Base-by-base conservation (phyloP, 2,888 invertebrate genomes). In the Doris montereyensis region DNA sequence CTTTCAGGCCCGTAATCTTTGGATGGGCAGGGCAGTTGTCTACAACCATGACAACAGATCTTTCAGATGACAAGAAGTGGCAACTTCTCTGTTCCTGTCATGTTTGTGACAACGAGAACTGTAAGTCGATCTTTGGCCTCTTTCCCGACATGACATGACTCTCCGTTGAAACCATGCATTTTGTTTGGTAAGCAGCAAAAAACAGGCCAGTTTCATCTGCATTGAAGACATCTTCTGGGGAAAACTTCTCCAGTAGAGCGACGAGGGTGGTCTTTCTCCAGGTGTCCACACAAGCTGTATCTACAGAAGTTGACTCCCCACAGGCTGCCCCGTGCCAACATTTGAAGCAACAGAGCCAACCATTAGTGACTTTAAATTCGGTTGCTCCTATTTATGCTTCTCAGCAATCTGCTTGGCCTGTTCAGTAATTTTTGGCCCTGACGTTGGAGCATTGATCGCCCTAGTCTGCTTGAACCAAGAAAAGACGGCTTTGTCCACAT, bases 11-110 rank as follows among this genome's bases (percentile, higher is more conserved):
- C 13, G 71, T 70, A 0, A 85, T 41, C 4, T 60, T 57, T 8
- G 84, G 85, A 60, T 85, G 85, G 8, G 83, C 82, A 1, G 83
- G 79, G 28, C 83, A 84, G 77, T 84, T 85, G 78, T 86, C 85
- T 82, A 85, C 21, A 57, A 86, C 60, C 58, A 85, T 41, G 13
- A 75, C 77, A 13, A 85, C 72, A 13, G 76, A 65, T 28, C 83
- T 85, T 85, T 0, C 85, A 81, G 32, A 85, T 84, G 5, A 84
- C 83, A 0, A 85, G 72, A 0, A 84, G 70, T 0, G 77, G 76
- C 1, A 81, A 34, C 71, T 84, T 83, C 4, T 83, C 82, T 0
- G 52, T 57, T 3, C 84, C 85, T 21, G 68, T 21, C 83, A 83
- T 83, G 73, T 83, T 84, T 1, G 82, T 78, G 41, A 83, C 83